A percentile compares a stretch with the other conserved stretches of the same genome.
phyloP scores from a whole-genome alignment of 2,113 vertebrate species.

The Rhinoderma darwinii region DNA sequence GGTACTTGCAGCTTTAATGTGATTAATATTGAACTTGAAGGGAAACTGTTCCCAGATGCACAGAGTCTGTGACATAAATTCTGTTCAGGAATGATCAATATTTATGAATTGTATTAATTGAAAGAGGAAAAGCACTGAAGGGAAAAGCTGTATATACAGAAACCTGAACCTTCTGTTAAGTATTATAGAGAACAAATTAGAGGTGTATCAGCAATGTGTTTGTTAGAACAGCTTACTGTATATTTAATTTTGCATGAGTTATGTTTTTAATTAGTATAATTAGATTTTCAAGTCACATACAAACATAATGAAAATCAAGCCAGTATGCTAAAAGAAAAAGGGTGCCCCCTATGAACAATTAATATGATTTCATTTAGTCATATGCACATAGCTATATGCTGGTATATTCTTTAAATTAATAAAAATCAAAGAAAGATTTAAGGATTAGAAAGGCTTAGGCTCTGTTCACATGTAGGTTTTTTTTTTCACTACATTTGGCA shows the following conservation, averaged over 20 bases:
- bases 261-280: conserved; percentile 24
- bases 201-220: conserved; percentile 49
- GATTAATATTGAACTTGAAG: conserved; percentile 60
- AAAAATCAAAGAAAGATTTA: too few relatives aligned
- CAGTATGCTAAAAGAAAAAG: background rate
- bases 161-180: conserved; percentile 48
- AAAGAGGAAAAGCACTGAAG: conserved; percentile 39
- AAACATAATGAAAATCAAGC: conserved; percentile 21
- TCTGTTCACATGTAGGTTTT: too few relatives aligned
- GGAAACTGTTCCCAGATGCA: conserved; percentile 46
- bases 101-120: conserved; percentile 61
- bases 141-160: conserved; percentile 37
- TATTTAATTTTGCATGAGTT: conserved; percentile 54
- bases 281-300: conserved; percentile 19
- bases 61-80: conserved; percentile 31
- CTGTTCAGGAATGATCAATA: conserved; percentile 59
- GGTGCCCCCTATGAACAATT: background rate
- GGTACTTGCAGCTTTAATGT: conserved; percentile 56
- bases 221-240: conserved; percentile 31
- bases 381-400: background rate
- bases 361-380: background rate
- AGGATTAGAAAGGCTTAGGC: too few relatives aligned
- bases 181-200: conserved; percentile 54
- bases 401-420: background rate
- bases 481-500: too few relatives aligned